Evolutionary conservation across 30 jellyfish, hydroid and myxozoan species (phyloP), one percentile per base, ranked within the genome.

Genomic region (Haliclystus octoradiatus): DNA sequence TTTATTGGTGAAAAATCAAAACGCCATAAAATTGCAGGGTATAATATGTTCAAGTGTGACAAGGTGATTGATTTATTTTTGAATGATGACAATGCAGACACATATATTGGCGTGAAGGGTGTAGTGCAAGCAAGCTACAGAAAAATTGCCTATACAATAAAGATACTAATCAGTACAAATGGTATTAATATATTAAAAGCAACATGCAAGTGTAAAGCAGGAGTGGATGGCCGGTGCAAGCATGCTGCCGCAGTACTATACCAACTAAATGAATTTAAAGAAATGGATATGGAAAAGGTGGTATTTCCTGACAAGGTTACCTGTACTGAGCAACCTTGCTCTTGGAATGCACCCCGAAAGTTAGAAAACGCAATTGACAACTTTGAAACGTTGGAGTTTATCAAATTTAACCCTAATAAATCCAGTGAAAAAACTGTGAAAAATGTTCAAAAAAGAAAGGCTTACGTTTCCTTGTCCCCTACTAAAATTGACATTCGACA

Each of bases 151-250:
- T 40, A 40, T 19, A 40, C 57, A 9, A 40, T 19, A 40, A 40
- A 40, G 19, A 5, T 40, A 40, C 19, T 40, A 5, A 40, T 40
- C 14, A 9, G 19, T 19, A 40, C 9, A 40, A 9, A 40, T 40
- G 9, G 9, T 40, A 19, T 9, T 5, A 19, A 40, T 9, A 40
- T 40, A 5, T 19, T 40, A 9, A 40, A 40, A 40, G 57, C 57
- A 40, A 40, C 9, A 9, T 40, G 57, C 19, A 9, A 19, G 57
- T 40, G 57, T 19, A 40, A 40, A 40, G 57, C 57, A 5, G 57
- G 57, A 40, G 57, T 40, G 57, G 57, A 40, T 40, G 57, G 57
- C 9, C 9, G 57, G 57, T 40, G 57, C 57, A 40, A 40, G 57
- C 57, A 40, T 40, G 57, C 19, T 9, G 57, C 57, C 57, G 57